These are phyloP conservation scores for Hermaeophaga mercurialis DNA, from an alignment of 2,888 invertebrate species.

Conservation along the genomic window DNA sequence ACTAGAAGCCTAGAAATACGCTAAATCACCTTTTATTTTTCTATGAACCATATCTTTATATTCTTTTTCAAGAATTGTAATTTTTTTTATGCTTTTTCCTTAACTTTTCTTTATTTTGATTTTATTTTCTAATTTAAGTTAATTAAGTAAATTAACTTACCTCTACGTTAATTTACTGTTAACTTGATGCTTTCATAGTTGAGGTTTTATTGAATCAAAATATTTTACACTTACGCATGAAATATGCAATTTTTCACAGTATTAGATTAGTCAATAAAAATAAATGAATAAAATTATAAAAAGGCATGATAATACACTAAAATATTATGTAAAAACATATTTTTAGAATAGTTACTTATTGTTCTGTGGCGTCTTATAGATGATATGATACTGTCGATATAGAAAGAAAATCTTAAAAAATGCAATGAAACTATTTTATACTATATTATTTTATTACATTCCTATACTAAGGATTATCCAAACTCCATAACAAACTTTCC, in stretches of 20 bases:
- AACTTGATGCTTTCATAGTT: no score
- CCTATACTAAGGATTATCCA: background rate
- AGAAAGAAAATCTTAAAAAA: no score
- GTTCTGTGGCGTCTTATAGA: conserved; percentile 12
- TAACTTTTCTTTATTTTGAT: no score
- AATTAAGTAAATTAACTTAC: no score
- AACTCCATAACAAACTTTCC: background rate
- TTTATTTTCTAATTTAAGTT: no score
- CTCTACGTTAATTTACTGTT: no score
- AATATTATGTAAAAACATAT: background rate
- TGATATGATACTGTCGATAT: no score
- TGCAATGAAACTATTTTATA: conserved; percentile 2
- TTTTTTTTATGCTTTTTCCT: no score
- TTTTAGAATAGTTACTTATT: conserved; percentile 2
- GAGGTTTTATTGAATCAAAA: conserved; percentile 4
- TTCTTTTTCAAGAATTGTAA: no score
- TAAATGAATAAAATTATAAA: background rate
- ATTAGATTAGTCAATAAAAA: conserved; percentile 8
- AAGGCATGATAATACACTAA: conserved; percentile 3
- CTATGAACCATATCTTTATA: no score
- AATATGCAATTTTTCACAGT: conserved; percentile 11
- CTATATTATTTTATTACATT: background rate
- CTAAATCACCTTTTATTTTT: no score
- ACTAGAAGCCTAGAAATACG: no score
- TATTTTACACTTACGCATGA: conserved; percentile 9